Percentiles rank a stretch among this genome's conserved stretches.
Conservation (phyloP, 2,113 vertebrate species). For the Sisor rabdophorus region DNA sequence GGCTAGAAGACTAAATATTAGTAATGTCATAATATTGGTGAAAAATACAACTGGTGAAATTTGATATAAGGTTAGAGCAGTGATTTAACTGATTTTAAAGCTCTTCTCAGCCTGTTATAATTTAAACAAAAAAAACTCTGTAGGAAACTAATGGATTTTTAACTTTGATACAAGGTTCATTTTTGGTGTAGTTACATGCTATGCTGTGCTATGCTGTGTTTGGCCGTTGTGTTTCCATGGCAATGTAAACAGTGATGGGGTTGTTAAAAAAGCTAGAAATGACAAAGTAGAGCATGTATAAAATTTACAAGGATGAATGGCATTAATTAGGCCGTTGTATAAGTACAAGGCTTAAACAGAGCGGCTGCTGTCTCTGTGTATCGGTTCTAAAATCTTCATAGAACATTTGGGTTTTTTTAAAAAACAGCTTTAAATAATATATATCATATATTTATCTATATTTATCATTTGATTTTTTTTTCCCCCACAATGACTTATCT, state of each 20-base stretch:
- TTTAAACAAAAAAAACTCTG: neutral
- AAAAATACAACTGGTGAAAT: neutral
- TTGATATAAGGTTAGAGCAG: neutral
- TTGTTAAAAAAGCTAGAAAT: neutral
- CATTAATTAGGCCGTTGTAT: neutral
- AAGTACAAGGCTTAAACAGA: neutral
- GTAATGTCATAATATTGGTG: neutral
- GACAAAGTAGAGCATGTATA: neutral
- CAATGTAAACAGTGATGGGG: neutral
- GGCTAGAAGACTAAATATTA: constrained; percentile 11
- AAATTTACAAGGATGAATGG: neutral
- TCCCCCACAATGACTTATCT: neutral
- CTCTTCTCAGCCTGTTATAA: neutral
- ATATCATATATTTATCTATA: neutral
- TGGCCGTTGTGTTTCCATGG: neutral
- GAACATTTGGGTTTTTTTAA: neutral
- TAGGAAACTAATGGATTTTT: neutral
- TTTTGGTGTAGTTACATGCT: neutral
- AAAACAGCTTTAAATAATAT: neutral
- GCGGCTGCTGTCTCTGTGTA: neutral
- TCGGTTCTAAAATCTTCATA: neutral
- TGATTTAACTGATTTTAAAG: neutral
- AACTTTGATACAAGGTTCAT: neutral
- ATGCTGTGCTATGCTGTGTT: neutral
- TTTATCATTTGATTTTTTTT: no score